Base-by-base conservation (phyloP, 2,113 vertebrate species). In the Thomomys bottae region DNA sequence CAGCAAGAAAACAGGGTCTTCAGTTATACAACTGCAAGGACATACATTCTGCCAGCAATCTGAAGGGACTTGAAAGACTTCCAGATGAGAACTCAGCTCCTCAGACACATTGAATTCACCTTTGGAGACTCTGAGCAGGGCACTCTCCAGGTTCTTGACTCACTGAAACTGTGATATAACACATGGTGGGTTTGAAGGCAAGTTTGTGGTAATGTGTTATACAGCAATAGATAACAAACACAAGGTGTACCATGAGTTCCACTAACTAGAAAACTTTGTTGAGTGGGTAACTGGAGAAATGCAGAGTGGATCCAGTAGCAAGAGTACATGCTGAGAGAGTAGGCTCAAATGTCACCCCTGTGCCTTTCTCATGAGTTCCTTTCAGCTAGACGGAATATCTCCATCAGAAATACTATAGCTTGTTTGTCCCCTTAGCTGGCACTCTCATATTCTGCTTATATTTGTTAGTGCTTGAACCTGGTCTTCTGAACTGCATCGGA, bases 241-340 rank as follows among this genome's bases (percentile, higher is more conserved):
- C n/a, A 26, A 84, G 67, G 64, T 23, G 42, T 66, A 57, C 49
- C 4, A 24, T 68, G 84, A 81, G 36, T 45, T 86, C 63, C 30
- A 18, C 28, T 42, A 72, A 45, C 87, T 67, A 91, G 77, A 66
- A 45, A 78, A 80, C 78, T 28, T 75, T 76, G n/a, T 8, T 49
- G 32, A 12, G 20, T 79, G 32, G 75, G 91, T 96, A 96, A 95
- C 0, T 82, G 64, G 94, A 96, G 92, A 93, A 80, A 57, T 8
- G 2, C n/a, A 8, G 0, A 6, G 54, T 54, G 72, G 94, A 86
- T 92, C 86, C n/a, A n/a, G 28, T 72, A 36, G 80, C 12, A 0
- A 86, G 84, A 26, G 63, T 64, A 8, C 23, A 28, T 5, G 18
- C 75, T 23, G 14, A 36, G 68, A 87, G 85, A 18, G 15, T 8